Evolutionary conservation across 2,888 invertebrate genomes (phyloP).

Genomic region (Tinea pellionella): DNA sequence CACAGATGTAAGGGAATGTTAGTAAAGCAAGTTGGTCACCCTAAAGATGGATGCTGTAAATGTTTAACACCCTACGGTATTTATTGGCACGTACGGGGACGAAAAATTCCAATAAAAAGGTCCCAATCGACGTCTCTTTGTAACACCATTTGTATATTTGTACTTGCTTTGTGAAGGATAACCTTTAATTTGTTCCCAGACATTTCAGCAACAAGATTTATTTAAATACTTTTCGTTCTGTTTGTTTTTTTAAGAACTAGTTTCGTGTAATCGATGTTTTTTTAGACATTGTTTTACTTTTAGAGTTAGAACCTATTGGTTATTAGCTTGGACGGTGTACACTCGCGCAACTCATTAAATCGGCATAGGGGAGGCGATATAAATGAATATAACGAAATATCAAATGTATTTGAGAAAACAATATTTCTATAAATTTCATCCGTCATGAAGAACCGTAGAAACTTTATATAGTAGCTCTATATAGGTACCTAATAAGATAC

Average conservation of each 20-base stretch:
- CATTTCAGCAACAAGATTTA: conserved; percentile 44
- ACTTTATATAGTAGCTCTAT: background rate
- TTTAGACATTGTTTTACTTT: background rate
- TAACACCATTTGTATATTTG: conserved; percentile 38
- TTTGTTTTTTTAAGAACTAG: conserved; percentile 18
- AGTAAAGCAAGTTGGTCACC: background rate
- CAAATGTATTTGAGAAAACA: too few species aligned
- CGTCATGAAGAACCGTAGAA: too few species aligned
- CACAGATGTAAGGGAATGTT: too few species aligned
- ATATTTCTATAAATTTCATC: too few species aligned
- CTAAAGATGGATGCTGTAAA: conserved; percentile 22
- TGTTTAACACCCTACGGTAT: conserved; percentile 44
- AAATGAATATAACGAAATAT: too few species aligned
- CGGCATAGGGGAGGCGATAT: too few species aligned
- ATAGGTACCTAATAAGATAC: background rate
- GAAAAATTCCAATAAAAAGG: conserved; percentile 67
- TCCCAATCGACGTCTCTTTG: conserved; percentile 28
- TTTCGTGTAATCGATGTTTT: background rate
- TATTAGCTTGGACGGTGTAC: too few species aligned
- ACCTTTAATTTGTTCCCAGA: conserved; percentile 62
- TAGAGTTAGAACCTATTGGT: too few species aligned
- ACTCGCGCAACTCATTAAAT: too few species aligned
- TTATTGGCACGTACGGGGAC: conserved; percentile 66
- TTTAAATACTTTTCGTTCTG: conserved; percentile 19
- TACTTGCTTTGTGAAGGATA: conserved; percentile 43